A percentile compares a stretch with the other conserved stretches of the same genome.
Evolutionary conservation across 2,113 vertebrate species (phyloP).

Genomic region (Channa argus): DNA sequence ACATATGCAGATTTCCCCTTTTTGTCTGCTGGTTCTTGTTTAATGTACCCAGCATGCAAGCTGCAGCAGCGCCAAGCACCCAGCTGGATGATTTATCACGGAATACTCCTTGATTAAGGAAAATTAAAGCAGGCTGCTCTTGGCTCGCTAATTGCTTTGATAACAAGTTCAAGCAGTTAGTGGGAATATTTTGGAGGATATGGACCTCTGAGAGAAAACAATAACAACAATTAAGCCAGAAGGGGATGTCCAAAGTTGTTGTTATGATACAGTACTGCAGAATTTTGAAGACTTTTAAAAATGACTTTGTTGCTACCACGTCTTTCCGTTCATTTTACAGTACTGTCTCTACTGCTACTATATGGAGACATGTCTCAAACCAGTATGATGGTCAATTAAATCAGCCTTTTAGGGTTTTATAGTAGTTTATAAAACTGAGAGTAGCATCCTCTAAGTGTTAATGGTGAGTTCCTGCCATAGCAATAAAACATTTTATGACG

Average conservation of each 20-base stretch:
- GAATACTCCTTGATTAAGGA: conserved; percentile 79
- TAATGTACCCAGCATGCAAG: conserved; percentile 59
- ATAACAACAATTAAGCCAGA: conserved; percentile 55
- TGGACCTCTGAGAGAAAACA: conserved; percentile 67
- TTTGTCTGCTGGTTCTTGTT: conserved; percentile 57
- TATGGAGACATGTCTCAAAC: conserved; percentile 24
- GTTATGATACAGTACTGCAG: conserved; percentile 29
- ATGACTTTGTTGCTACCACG: not conserved
- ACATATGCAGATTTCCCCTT: conserved; percentile 59
- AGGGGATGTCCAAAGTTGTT: conserved; percentile 37
- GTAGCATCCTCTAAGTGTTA: conserved; percentile 38
- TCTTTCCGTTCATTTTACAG: not conserved
- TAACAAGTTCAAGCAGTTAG: conserved; percentile 79
- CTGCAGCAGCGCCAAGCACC: conserved; percentile 61
- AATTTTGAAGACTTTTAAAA: not conserved
- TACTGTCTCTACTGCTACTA: conserved; percentile 22
- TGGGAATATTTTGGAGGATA: conserved; percentile 64
- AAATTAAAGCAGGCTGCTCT: conserved; percentile 79
- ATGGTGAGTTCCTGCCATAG: conserved; percentile 53
- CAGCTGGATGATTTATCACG: conserved; percentile 79
- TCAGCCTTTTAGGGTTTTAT: conserved; percentile 14
- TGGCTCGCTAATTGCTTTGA: conserved; percentile 79
- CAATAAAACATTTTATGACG: conserved; percentile 46
- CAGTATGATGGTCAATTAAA: conserved; percentile 25
- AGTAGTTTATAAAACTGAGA: conserved; percentile 54